These are phyloP conservation scores for Acestrorhynchus altus DNA, from an alignment of 2,797 vertebrate species.

Conservation along the genomic window DNA sequence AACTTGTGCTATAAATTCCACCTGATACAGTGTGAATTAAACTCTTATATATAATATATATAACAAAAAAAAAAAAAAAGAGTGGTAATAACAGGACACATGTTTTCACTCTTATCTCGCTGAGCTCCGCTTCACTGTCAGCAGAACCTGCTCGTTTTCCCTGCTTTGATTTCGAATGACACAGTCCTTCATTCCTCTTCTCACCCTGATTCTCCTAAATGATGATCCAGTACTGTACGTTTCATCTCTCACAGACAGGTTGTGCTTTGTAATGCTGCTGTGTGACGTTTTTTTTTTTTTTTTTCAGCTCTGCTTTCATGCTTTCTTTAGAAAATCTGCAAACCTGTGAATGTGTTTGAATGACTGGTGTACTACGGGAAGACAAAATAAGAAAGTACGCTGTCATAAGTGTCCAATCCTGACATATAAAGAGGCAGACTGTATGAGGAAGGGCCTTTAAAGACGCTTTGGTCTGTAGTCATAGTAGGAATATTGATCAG, in stretches of 20 bases:
- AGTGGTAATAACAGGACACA: not conserved
- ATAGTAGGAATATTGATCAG: not conserved
- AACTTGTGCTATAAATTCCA: not conserved
- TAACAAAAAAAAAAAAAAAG: not conserved
- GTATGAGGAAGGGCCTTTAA: not conserved
- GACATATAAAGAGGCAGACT: not conserved
- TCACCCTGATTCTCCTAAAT: not conserved
- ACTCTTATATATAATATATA: not conserved
- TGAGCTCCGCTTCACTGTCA: not conserved
- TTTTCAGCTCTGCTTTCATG: not conserved
- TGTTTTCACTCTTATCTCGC: not conserved
- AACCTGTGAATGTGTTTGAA: not conserved
- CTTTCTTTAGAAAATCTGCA: not conserved
- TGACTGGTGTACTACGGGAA: not conserved
- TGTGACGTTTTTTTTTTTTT: too few species aligned
- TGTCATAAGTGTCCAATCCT: not conserved
- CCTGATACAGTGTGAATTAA: not conserved
- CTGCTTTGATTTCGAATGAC: conserved; percentile 1
- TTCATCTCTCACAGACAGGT: conserved; percentile 8
- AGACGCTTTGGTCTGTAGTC: not conserved
- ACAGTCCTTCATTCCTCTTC: not conserved
- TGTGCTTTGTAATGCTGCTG: conserved; percentile 1
- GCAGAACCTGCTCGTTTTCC: not conserved
- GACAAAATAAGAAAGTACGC: not conserved
- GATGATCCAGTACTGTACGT: not conserved